Percentiles rank a stretch among this genome's conserved stretches.
phyloP scores from a whole-genome alignment of 30 jellyfish, hydroid and myxozoan species.

The Calvadosia cruxmelitensis region DNA sequence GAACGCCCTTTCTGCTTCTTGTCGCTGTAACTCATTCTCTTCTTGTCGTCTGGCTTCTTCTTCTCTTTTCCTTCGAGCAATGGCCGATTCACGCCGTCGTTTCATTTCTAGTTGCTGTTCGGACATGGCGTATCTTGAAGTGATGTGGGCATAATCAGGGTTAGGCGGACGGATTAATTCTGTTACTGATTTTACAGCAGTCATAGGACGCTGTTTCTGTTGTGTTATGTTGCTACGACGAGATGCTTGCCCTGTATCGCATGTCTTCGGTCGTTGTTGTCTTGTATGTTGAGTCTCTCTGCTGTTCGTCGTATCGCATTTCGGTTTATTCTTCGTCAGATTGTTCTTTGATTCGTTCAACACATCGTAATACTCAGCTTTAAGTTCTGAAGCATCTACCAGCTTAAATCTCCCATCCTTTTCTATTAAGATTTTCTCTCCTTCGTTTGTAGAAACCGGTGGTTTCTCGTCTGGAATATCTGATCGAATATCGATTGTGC shows the following conservation, averaged over 20 bases:
- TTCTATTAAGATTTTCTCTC: slow-evolving; percentile 54
- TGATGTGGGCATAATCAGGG: slow-evolving; percentile 62
- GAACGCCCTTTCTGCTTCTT: slow-evolving; percentile 88
- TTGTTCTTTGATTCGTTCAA: slow-evolving; percentile 1
- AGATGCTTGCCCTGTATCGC: slow-evolving; percentile 30
- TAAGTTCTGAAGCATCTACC: slow-evolving; percentile 59
- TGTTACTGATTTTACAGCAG: slow-evolving; percentile 22
- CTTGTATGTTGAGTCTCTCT: background rate
- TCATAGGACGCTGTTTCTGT: background rate
- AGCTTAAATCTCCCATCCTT: slow-evolving; percentile 87
- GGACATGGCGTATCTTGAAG: slow-evolving; percentile 81
- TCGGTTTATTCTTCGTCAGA: background rate
- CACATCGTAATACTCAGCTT: slow-evolving; percentile 51
- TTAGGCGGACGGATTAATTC: slow-evolving; percentile 14
- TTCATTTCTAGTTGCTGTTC: slow-evolving; percentile 89
- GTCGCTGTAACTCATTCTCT: slow-evolving; percentile 44
- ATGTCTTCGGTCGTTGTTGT: background rate
- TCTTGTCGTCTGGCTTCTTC: slow-evolving; percentile 55
- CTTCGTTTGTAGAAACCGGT: slow-evolving; percentile 28
- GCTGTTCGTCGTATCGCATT: background rate
- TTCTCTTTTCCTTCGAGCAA: slow-evolving; percentile 63
- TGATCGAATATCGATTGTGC: too few species aligned
- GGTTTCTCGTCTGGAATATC: too few species aligned
- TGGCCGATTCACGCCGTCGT: slow-evolving; percentile 45
- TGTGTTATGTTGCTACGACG: background rate